Percentiles rank a stretch among this genome's conserved stretches.
Evolutionary conservation across 2,113 vertebrate species (phyloP).

Genomic region (Phodopus roborovskii): DNA sequence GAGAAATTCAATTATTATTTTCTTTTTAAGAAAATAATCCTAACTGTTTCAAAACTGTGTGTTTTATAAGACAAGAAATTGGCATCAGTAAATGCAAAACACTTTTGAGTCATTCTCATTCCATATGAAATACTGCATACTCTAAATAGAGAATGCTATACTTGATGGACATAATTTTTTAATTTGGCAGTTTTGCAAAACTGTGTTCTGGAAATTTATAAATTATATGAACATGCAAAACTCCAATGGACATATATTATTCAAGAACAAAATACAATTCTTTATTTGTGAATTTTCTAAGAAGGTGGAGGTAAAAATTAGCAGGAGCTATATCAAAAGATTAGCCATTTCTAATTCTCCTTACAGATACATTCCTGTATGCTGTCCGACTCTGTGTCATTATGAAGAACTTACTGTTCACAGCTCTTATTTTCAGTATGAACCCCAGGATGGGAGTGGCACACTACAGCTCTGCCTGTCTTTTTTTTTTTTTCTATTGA

Average conservation of each 20-base stretch:
- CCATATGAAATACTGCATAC: constrained; percentile 54
- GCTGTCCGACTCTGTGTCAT: neutral
- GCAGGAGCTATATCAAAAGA: neutral
- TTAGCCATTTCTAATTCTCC: neutral
- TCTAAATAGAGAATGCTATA: constrained; percentile 66
- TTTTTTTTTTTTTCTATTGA: neutral
- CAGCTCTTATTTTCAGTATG: neutral
- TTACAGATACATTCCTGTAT: neutral
- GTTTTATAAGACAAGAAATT: constrained; percentile 45
- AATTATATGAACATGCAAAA: constrained; percentile 70
- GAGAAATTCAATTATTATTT: constrained; percentile 43
- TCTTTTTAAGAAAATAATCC: neutral
- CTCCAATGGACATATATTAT: constrained; percentile 69
- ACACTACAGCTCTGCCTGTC: neutral
- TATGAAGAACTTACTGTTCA: neutral
- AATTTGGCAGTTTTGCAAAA: constrained; percentile 70
- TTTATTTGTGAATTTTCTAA: neutral
- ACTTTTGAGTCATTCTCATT: constrained; percentile 54
- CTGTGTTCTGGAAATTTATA: constrained; percentile 65
- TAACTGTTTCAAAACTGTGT: neutral
- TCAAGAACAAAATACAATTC: neutral
- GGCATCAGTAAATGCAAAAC: constrained; percentile 44
- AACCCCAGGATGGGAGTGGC: neutral
- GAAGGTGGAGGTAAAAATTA: neutral
- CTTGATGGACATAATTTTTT: constrained; percentile 74